phyloP scores from a whole-genome alignment of 2,888 invertebrate genomes.

The Eurytoma californica region DNA sequence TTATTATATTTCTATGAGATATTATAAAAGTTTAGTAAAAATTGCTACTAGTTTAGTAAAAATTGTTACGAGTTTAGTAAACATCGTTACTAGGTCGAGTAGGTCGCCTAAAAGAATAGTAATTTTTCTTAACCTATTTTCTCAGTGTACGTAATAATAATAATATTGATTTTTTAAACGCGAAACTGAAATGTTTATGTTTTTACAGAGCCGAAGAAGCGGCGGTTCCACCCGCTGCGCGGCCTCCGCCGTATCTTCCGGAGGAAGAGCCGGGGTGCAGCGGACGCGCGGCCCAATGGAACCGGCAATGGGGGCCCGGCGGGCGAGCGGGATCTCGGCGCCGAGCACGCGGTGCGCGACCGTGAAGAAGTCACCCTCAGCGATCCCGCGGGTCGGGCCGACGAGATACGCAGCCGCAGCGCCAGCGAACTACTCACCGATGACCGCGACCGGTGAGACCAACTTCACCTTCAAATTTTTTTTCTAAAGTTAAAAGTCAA shows the following conservation, averaged over 20 bases:
- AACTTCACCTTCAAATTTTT: no score
- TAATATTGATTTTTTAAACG: no score
- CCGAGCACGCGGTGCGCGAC: conserved; percentile 66
- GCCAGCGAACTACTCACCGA: conserved; percentile 82
- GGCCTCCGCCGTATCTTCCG: conserved; percentile 84
- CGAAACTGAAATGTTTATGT: no score
- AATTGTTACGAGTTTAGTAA: no score
- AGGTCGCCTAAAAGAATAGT: no score
- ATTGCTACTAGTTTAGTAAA: no score
- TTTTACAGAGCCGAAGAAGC: conserved; percentile 77
- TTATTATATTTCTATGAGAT: no score
- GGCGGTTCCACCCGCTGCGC: conserved; percentile 81
- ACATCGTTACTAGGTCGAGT: no score
- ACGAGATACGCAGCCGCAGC: conserved; percentile 78
- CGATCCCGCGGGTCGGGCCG: conserved; percentile 75
- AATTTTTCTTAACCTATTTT: no score
- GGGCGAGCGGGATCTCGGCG: conserved; percentile 54
- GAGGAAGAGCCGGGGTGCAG: conserved; percentile 77
- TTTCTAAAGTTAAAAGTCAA: no score
- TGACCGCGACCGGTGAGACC: conserved; percentile 68
- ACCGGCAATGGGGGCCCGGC: conserved; percentile 77
- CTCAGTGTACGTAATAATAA: no score
- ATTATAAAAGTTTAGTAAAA: no score
- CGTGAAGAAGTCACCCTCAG: conserved; percentile 75
- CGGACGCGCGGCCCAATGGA: conserved; percentile 77